Base-by-base conservation (phyloP, 2,888 invertebrate genomes). In the Arctia plantaginis region DNA sequence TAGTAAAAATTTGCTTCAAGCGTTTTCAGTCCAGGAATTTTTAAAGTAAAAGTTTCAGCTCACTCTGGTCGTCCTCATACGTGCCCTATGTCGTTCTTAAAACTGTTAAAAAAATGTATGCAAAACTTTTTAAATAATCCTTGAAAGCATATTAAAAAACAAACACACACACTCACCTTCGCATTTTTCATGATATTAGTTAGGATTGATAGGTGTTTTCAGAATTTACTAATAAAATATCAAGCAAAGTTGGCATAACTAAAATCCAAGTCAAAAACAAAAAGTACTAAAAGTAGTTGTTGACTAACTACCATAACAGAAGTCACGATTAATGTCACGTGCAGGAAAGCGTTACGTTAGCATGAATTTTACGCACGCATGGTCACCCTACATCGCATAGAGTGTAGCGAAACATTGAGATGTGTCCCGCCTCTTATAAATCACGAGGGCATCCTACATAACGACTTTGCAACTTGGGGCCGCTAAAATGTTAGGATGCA, bases 351-450 rank as follows among this genome's bases (percentile, higher is more conserved):
- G 76, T 71, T 65, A 76, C 72, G 79, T 74, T 39, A 73, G 51
- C 74, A 66, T 73, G 75, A 77, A 82, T 84, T 84, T 86, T 75
- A 82, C 78, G 74, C 77, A 80, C 74, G 77, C 78, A 77, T 83
- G 79, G 89, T 39, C 83, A 86, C 85, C 84, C 82, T 86, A 83
- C 80, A 78, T 77, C 77, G 72, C 82, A 76, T 86, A 79, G 80
- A 79, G 73, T 87, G 82, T 83, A 87, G 82, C 84, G 83, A 85
- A 88, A 87, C 86, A 88, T 83, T 80, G 86, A 84, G 85, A 87
- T 85, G 82, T 87, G 86, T 87, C 85, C 85, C 85, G 82, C 73
- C 82, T 76, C 82, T 84, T 89, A 87, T 90, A 89, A 90, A 89
- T 89, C 90, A 89, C 82, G 78, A 82, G 80, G 84, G 81, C 85